Conservation (phyloP, 2,113 vertebrate genomes). For the Pristiophorus japonicus region DNA sequence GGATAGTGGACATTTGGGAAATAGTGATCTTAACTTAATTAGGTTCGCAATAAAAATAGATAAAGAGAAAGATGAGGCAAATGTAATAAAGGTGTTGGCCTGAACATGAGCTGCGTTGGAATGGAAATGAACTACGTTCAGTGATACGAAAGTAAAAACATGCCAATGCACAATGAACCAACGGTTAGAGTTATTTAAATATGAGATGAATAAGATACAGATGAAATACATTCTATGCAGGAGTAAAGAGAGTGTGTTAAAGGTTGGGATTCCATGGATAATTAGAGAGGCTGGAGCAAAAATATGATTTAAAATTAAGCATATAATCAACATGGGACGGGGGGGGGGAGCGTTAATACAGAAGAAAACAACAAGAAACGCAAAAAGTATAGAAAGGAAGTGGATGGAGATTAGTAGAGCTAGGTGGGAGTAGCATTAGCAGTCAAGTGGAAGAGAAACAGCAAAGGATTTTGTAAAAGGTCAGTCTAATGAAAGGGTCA, state of each 20-base stretch:
- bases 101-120: too few relatives aligned
- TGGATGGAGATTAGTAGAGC: not conserved
- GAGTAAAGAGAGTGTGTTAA: not conserved
- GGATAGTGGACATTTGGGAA: not conserved
- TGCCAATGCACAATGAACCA: not conserved
- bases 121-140: not conserved
- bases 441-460: not conserved
- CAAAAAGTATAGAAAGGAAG: not conserved
- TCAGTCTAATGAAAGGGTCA: too few relatives aligned
- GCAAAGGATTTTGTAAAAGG: not conserved
- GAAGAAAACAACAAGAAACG: too few relatives aligned
- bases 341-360: too few relatives aligned
- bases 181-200: not conserved
- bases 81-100: not conserved
- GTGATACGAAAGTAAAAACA: too few relatives aligned
- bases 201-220: not conserved
- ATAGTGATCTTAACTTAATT: not conserved
- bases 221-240: not conserved
- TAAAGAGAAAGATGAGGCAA: not conserved
- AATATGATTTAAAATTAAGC: not conserved
- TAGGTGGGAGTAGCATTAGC: not conserved
- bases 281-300: too few relatives aligned
- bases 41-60: not conserved
- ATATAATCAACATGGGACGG: too few relatives aligned
- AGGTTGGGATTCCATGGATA: not conserved